A percentile compares a stretch with the other conserved stretches of the same genome.
These are phyloP conservation scores for Rhodinocichla rosea DNA, from an alignment of 2,113 vertebrate species.

Conservation along the genomic window DNA sequence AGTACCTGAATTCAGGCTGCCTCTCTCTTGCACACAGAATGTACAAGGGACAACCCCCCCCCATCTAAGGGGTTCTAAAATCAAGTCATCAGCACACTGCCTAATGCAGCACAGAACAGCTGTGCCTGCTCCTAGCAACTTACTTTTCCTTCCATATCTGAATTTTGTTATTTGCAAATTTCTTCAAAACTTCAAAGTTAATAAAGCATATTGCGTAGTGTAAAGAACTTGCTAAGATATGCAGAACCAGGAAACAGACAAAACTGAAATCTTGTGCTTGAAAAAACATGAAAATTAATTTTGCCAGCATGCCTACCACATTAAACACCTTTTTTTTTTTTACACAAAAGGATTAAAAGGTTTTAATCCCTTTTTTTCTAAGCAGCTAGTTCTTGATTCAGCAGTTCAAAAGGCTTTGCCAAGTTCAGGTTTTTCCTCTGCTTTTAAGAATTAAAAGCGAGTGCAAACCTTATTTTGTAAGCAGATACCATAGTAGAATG, in stretches of 20 bases:
- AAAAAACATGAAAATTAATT: constrained; percentile 70
- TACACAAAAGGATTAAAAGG: constrained; percentile 61
- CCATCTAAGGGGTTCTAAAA: background rate
- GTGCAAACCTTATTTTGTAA: constrained; percentile 41
- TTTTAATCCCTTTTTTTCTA: constrained; percentile 61
- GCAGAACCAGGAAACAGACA: constrained; percentile 24
- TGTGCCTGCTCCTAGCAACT: background rate
- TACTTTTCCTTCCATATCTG: background rate
- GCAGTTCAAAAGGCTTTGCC: constrained; percentile 49
- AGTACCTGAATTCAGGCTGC: background rate
- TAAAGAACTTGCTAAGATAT: background rate
- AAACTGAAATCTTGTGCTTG: constrained; percentile 44
- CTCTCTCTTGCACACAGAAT: background rate
- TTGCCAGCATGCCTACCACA: constrained; percentile 59
- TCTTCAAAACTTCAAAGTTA: constrained; percentile 36
- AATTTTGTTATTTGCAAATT: constrained; percentile 26
- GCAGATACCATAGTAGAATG: background rate
- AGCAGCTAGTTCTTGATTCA: constrained; percentile 52
- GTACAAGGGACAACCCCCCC: background rate
- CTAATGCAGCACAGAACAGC: background rate
- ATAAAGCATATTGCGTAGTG: background rate
- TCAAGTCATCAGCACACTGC: background rate
- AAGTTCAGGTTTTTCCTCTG: constrained; percentile 22
- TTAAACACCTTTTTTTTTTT: constrained; percentile 52
- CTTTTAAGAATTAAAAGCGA: constrained; percentile 45